These are phyloP conservation scores for Cyprinella venusta DNA, from an alignment of 2,797 vertebrate genomes.

Conservation along the genomic window DNA sequence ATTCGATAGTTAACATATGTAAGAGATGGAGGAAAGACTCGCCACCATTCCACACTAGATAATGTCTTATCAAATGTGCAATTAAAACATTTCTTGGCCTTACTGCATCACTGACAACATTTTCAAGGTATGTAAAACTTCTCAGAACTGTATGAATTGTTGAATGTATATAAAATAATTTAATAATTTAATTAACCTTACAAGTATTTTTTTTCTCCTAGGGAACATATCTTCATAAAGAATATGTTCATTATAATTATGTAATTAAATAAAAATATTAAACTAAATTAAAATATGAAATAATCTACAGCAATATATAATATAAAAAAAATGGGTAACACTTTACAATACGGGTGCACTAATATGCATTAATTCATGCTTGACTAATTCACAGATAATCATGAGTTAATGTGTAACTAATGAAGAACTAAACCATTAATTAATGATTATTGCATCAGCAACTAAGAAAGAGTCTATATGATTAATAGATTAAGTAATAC, in stretches of 20 bases:
- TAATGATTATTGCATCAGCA: too few species aligned
- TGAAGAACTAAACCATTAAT: too few species aligned
- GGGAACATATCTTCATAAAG: not conserved
- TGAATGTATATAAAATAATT: too few species aligned
- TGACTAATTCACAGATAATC: too few species aligned
- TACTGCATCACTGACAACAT: not conserved
- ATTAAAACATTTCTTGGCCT: conserved; percentile 4
- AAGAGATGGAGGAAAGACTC: not conserved
- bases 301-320: not conserved
- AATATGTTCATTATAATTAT: not conserved
- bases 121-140: not conserved
- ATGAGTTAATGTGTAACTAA: too few species aligned
- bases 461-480: too few species aligned
- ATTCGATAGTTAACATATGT: conserved; percentile 21
- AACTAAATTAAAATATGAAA: not conserved
- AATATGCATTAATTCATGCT: too few species aligned
- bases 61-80: not conserved
- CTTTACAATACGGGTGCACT: too few species aligned
- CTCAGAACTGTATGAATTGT: not conserved
- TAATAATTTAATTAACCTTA: too few species aligned
- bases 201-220: not conserved
- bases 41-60: not conserved
- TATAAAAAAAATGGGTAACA: too few species aligned
- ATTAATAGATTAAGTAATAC: too few species aligned
- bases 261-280: not conserved